Conservation (phyloP, 1,140 invertebrate species). For the Halotydeus destructor region DNA sequence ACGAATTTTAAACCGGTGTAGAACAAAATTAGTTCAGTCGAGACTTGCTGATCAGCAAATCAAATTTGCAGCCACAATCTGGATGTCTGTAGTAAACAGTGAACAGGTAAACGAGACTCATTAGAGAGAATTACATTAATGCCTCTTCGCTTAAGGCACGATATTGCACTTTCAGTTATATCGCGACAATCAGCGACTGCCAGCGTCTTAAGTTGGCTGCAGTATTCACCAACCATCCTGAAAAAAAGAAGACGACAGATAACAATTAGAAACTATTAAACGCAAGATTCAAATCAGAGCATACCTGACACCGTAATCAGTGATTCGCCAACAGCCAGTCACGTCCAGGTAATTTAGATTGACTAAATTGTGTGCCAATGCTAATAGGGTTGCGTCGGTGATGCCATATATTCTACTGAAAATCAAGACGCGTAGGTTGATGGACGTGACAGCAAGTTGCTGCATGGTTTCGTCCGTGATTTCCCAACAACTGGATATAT, state of each 20-base stretch:
- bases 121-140: background rate
- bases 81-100: no score
- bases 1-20: no score
- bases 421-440: constrained; percentile 20
- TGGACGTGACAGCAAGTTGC: constrained; percentile 19
- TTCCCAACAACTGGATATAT: constrained; percentile 26
- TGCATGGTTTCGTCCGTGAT: constrained; percentile 22
- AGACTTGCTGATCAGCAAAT: no score
- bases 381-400: constrained; percentile 21
- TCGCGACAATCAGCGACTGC: constrained; percentile 22
- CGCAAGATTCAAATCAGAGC: background rate
- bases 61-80: no score
- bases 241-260: constrained; percentile 12
- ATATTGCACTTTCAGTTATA: constrained; percentile 21
- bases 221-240: constrained; percentile 23
- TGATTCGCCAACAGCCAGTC: constrained; percentile 25
- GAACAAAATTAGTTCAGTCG: no score
- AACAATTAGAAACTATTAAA: constrained; percentile 1
- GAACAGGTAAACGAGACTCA: background rate
- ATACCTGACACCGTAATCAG: constrained; percentile 24
- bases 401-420: constrained; percentile 25
- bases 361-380: constrained; percentile 19
- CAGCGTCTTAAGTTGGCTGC: constrained; percentile 18
- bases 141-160: background rate
- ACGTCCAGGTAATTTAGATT: constrained; percentile 22